Evolutionary conservation across 2,888 invertebrate species (phyloP).

Genomic region (Diploptera punctata): DNA sequence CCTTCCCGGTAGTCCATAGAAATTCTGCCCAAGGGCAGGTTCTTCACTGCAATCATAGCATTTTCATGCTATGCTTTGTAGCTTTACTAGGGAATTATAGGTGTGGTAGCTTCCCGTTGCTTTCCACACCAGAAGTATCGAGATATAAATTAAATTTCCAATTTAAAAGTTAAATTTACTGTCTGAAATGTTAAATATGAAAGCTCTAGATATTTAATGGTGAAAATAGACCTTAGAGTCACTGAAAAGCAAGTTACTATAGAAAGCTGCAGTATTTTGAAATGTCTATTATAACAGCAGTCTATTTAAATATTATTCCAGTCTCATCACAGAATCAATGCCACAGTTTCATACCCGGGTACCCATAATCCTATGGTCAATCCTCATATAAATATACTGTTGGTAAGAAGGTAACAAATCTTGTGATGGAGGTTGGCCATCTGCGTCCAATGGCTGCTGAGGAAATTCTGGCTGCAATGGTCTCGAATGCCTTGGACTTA

Average conservation of each 20-base stretch:
- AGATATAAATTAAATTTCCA: no score
- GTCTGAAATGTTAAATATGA: no score
- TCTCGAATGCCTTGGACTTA: conserved; percentile 22
- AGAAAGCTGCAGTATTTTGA: background rate
- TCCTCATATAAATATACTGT: conserved; percentile 39
- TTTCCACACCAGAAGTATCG: no score
- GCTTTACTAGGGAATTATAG: no score
- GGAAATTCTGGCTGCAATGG: conserved; percentile 11
- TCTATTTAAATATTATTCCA: background rate
- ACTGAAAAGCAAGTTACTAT: background rate
- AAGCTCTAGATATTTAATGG: no score
- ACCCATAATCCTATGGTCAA: conserved; percentile 35
- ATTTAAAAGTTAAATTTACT: no score
- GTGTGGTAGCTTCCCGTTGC: no score
- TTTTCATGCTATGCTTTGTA: no score
- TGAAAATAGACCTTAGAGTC: background rate
- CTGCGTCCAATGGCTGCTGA: conserved; percentile 5
- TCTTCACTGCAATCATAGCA: no score
- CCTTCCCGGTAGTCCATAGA: no score
- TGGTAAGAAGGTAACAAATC: conserved; percentile 35
- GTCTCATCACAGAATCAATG: conserved; percentile 27
- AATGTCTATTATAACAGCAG: no score
- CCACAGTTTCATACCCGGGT: conserved; percentile 31
- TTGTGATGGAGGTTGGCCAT: conserved; percentile 18
- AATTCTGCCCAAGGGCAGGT: no score